Conservation (phyloP, 1,140 invertebrate species). For the Neodiprion lecontei region DNA sequence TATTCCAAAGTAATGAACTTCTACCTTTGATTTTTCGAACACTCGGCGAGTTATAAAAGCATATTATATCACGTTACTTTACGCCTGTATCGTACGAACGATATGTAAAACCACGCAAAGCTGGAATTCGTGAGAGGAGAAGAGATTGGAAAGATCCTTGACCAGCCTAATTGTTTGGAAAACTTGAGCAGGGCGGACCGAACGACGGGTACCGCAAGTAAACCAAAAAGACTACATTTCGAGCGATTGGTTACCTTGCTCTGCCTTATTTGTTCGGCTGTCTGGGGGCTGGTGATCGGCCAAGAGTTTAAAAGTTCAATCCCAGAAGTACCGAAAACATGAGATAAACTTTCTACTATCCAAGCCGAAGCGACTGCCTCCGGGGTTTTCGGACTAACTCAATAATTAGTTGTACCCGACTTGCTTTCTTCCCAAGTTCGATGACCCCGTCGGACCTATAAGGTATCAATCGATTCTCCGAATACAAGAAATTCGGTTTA, state of each 20-base stretch:
- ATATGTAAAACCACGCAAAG: too few species aligned
- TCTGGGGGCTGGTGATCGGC: background rate
- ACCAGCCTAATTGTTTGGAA: too few species aligned
- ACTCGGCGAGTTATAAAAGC: too few species aligned
- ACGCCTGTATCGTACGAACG: too few species aligned
- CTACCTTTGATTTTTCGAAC: too few species aligned
- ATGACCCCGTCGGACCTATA: background rate
- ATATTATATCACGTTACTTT: too few species aligned
- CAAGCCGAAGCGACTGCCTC: background rate
- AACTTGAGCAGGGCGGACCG: too few species aligned
- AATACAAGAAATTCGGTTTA: too few species aligned
- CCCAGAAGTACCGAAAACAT: background rate
- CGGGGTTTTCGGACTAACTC: background rate
- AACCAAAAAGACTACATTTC: constrained; percentile 5
- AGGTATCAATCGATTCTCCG: too few species aligned
- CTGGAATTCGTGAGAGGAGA: too few species aligned
- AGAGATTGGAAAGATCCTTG: too few species aligned
- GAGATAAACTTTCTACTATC: background rate
- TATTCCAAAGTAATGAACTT: too few species aligned
- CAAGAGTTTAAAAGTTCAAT: background rate
- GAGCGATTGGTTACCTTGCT: constrained; percentile 6
- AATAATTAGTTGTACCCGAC: background rate
- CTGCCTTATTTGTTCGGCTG: background rate
- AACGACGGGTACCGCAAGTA: constrained; percentile 15
- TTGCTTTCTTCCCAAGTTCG: background rate